Conservation (phyloP, 1,140 invertebrate species). For the Lasioglossum baleicum region DNA sequence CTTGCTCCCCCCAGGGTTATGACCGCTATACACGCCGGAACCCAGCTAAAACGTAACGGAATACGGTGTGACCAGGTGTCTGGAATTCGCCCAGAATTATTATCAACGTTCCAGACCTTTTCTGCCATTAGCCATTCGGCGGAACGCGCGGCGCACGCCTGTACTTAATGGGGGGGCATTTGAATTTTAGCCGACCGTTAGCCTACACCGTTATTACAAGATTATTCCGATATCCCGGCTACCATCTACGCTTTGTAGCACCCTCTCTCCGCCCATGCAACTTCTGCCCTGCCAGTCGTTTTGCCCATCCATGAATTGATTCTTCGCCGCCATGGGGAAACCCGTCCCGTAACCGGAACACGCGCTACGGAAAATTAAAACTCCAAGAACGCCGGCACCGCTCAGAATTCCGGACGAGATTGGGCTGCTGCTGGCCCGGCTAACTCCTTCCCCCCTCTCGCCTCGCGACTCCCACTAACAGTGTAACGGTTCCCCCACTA, state of each 20-base stretch:
- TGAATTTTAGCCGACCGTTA: not conserved
- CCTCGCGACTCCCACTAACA: no score
- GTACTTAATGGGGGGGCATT: conserved; percentile 18
- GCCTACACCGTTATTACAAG: conserved; percentile 1
- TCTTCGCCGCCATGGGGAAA: conserved; percentile 5
- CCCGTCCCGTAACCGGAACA: not conserved
- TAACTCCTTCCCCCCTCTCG: no score
- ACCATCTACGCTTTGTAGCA: no score
- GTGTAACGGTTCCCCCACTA: no score
- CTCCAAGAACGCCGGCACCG: not conserved
- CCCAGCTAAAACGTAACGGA: not conserved
- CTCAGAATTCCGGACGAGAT: no score
- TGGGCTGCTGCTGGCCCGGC: no score
- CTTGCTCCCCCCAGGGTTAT: not conserved
- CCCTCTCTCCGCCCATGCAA: no score
- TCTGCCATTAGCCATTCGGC: not conserved
- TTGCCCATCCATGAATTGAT: conserved; percentile 12
- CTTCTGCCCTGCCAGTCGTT: no score
- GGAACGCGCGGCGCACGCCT: not conserved
- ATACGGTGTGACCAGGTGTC: conserved; percentile 21
- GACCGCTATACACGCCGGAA: not conserved
- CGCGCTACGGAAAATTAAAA: conserved; percentile 8
- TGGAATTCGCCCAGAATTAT: conserved; percentile 36
- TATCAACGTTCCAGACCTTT: conserved; percentile 36
- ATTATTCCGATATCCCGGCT: conserved; percentile 10